phyloP scores from a whole-genome alignment of 2,888 invertebrate genomes.

The Balanococcus diminutus region DNA sequence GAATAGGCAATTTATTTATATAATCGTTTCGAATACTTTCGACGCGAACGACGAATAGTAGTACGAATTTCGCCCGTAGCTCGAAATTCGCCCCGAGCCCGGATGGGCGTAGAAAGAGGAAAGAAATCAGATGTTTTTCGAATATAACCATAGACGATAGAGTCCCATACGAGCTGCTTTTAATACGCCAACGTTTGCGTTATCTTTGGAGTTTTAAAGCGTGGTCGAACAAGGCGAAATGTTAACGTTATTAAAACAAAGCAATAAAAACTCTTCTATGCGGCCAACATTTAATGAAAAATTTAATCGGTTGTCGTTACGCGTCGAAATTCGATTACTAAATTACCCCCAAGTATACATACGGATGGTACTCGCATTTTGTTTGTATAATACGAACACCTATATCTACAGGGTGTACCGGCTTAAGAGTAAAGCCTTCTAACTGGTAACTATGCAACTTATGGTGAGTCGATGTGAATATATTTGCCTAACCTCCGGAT shows the following conservation, averaged over 20 bases:
- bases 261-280: neutral
- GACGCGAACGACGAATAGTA: neutral
- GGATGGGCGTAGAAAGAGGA: neutral
- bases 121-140: neutral
- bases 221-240: neutral
- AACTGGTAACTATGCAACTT: too few relatives aligned
- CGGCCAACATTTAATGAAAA: neutral
- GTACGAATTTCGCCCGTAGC: neutral
- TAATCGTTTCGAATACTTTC: neutral
- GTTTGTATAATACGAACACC: neutral
- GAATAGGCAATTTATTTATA: neutral
- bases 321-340: slow-evolving; percentile 33
- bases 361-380: neutral
- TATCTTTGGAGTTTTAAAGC: neutral
- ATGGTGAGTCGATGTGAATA: too few relatives aligned
- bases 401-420: too few relatives aligned
- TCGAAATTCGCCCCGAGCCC: neutral
- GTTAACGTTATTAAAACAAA: slow-evolving; percentile 26
- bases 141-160: neutral
- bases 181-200: neutral
- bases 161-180: neutral
- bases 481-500: too few relatives aligned
- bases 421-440: too few relatives aligned
- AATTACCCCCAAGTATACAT: neutral
- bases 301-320: slow-evolving; percentile 12